phyloP scores from a whole-genome alignment of 2,888 invertebrate genomes.

The Anticlea derivata region DNA sequence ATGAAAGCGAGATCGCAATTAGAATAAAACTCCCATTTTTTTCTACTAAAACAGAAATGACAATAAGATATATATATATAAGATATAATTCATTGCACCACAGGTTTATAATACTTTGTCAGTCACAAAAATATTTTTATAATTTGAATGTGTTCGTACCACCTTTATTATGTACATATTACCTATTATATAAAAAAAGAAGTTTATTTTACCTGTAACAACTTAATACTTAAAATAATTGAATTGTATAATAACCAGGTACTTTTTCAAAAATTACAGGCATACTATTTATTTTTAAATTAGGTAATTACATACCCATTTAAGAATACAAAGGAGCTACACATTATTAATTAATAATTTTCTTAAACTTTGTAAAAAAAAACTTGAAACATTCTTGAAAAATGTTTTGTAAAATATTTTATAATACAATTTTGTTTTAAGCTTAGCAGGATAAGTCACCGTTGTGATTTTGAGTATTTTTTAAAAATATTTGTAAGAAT shows the following conservation, averaged over 20 bases:
- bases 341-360: neutral
- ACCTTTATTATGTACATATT: constrained; percentile 53
- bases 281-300: too few species aligned
- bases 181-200: neutral
- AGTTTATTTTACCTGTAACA: too few species aligned
- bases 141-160: constrained; percentile 58
- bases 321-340: too few species aligned
- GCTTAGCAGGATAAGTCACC: constrained; percentile 64
- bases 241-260: too few species aligned
- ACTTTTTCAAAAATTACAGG: too few species aligned
- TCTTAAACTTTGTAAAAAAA: neutral
- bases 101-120: neutral
- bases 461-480: constrained; percentile 72
- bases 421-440: constrained; percentile 40
- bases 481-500: constrained; percentile 52
- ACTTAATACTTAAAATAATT: too few species aligned
- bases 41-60: too few species aligned
- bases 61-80: too few species aligned
- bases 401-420: constrained; percentile 42
- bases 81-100: too few species aligned
- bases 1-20: too few species aligned
- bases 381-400: constrained; percentile 2
- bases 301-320: too few species aligned
- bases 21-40: too few species aligned
- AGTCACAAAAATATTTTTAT: constrained; percentile 13